These are phyloP conservation scores for Drosophila subquinaria DNA, from an alignment of 2,888 invertebrate species.

Conservation along the genomic window DNA sequence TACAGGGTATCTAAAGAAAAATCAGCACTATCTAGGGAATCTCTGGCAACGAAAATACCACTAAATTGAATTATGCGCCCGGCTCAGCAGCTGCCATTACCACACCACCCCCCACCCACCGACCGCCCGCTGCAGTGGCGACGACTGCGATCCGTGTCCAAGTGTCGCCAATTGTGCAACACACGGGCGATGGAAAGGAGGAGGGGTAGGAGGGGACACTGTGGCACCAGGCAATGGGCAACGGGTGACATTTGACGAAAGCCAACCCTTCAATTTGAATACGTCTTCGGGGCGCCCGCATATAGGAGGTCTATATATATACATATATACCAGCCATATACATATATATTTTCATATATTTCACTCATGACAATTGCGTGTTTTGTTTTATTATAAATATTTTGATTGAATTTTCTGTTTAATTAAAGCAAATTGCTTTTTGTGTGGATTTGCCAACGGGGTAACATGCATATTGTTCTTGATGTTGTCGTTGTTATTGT, in stretches of 20 bases:
- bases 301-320: constrained; percentile 46
- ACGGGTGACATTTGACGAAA: constrained; percentile 14
- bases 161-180: constrained; percentile 69
- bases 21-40: constrained; percentile 59
- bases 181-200: neutral
- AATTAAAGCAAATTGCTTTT: constrained; percentile 77
- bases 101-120: constrained; percentile 10
- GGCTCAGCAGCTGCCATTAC: constrained; percentile 33
- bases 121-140: constrained; percentile 58
- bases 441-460: constrained; percentile 49
- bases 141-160: constrained; percentile 66
- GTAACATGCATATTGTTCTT: constrained; percentile 20
- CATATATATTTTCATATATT: constrained; percentile 10
- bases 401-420: constrained; percentile 81
- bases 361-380: constrained; percentile 55
- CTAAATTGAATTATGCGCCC: constrained; percentile 80
- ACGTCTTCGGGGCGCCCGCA: constrained; percentile 78
- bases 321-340: constrained; percentile 8
- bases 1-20: constrained; percentile 39
- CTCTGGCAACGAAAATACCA: constrained; percentile 47
- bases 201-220: neutral
- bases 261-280: constrained; percentile 71
- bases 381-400: constrained; percentile 74
- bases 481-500: constrained; percentile 3
- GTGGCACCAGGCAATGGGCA: constrained; percentile 7